Evolutionary conservation across 2,888 invertebrate species (phyloP), one percentile per base, ranked within the genome.

Genomic region (Busseola fusca): DNA sequence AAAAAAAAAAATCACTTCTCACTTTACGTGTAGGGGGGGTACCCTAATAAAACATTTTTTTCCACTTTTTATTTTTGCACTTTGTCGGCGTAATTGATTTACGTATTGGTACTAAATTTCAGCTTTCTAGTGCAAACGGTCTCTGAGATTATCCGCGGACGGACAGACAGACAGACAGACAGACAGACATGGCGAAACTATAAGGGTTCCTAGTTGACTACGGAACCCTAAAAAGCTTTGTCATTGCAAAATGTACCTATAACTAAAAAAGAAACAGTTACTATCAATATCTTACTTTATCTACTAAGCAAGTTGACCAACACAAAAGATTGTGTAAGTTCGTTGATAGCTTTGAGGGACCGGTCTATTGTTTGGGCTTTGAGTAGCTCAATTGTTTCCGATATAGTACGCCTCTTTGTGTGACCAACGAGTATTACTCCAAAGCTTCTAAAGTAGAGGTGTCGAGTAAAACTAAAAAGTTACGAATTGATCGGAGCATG

Each of bases 281-380:
- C 78, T 85, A 82, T 80, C 79, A 84, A 40, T 76, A 77, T 71
- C 72, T 65, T 76, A 82, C 81, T 81, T 67, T 78, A 78, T 77
- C 76, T 81, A 81, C 76, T 82, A 81, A 80, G 74, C 80, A 74
- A 73, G 77, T 78, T 82, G 80, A 81, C 69, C 57, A 72, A 75
- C 75, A 88, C 88, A 89, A 89, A 89, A 87, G 85, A 86, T 89
- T 90, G 86, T 85, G 87, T 82, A 89, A 88, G 85, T 84, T 84
- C 73, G 76, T 85, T 85, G 87, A 86, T 81, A 86, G 86, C 86
- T 87, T 86, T 84, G 84, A 86, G 86, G 86, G 85, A 83, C 83
- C 79, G 80, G 68, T 76, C 84, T 69, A 87, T 90, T 90, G 88
- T 89, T 87, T 87, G 79, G 75, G 74, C 69, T 34, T 66, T 66